Evolutionary conservation across 92 coral and sea anemone genomes (phyloP), one percentile per base, ranked within the genome.

Genomic region (Pocillopora grandis): DNA sequence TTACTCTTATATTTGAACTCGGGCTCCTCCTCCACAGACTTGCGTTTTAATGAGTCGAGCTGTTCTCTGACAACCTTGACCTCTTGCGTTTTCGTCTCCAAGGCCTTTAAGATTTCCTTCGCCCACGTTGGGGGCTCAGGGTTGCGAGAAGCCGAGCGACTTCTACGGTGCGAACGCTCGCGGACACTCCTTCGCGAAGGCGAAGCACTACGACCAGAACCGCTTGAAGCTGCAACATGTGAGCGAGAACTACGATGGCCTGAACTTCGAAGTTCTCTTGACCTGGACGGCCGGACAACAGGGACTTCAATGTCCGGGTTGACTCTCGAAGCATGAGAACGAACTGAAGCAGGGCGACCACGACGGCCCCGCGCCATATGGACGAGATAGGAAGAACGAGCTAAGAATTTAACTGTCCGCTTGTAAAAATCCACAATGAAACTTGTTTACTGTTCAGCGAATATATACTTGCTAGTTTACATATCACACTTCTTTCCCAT

Each of bases 311-410:
- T 60, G 69, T 76, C 81, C 66, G 4, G 31, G 61, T 72, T 48
- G 77, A 72, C 77, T 48, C 33, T 48, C 31, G 61, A 48, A 72
- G n/a, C 62, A 2, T 5, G 31, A 61, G 81, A 58, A 21, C 70
- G 21, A 58, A 61, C 19, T 58, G 70, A 76, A 77, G 61, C 70
- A 75, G 87, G 87, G 87, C 58, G 87, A 77, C 81, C 81, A 5
- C 70, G 70, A 77, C 81, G 58, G 52, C 70, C 70, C 52, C 70
- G 58, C 23, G 66, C 81, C 55, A 61, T 77, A 35, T 3, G 70
- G 12, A 21, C 67, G 23, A 77, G 69, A 76, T 12, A 76, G 52
- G 57, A 76, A 21, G 35, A 76, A 33, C 68, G 70, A 21, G 81
- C 81, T 61, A 77, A 77, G 81, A 77, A 77, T 33, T 20, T n/a